Percentiles rank a stretch among this genome's conserved stretches.
Conservation (phyloP, 2,888 invertebrate species). For the Apamea crenata region DNA sequence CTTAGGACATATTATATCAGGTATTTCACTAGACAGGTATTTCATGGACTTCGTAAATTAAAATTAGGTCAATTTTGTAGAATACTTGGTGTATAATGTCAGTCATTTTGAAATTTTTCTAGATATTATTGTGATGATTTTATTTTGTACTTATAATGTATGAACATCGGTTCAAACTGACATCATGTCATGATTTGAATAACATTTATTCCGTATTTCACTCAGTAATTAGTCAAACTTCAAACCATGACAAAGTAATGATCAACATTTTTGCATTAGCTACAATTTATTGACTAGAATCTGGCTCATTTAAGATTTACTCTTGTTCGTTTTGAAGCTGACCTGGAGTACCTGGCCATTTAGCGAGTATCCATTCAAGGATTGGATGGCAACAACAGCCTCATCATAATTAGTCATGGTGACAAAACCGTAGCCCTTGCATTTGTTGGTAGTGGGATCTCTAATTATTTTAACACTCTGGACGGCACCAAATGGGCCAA, state of each 20-base stretch:
- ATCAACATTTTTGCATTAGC: constrained; percentile 90
- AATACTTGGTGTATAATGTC: constrained; percentile 67
- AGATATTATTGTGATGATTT: constrained; percentile 67
- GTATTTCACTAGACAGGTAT: constrained; percentile 69
- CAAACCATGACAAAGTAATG: constrained; percentile 89
- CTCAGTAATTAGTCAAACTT: constrained; percentile 81
- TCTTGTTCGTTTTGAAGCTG: constrained; percentile 98
- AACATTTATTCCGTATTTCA: constrained; percentile 75
- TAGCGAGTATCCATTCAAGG: constrained; percentile 98
- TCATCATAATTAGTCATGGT: constrained; percentile 99
- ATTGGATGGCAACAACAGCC: constrained; percentile 98
- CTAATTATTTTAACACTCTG: constrained; percentile 99
- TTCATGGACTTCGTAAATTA: constrained; percentile 66
- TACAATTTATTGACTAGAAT: constrained; percentile 90
- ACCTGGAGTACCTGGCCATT: constrained; percentile 99
- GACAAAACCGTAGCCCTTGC: constrained; percentile 99
- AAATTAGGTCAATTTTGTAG: constrained; percentile 69
- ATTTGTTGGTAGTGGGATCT: constrained; percentile 98
- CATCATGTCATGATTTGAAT: constrained; percentile 83
- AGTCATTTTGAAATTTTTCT: constrained; percentile 65
- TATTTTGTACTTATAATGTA: constrained; percentile 81
- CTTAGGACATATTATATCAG: constrained; percentile 62
- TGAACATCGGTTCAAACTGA: constrained; percentile 70
- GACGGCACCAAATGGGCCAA: constrained; percentile 99
- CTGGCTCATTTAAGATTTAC: constrained; percentile 91